A percentile compares a stretch with the other conserved stretches of the same genome.
phyloP scores from a whole-genome alignment of 1,140 invertebrate genomes.

The Megalonaias nervosa region DNA sequence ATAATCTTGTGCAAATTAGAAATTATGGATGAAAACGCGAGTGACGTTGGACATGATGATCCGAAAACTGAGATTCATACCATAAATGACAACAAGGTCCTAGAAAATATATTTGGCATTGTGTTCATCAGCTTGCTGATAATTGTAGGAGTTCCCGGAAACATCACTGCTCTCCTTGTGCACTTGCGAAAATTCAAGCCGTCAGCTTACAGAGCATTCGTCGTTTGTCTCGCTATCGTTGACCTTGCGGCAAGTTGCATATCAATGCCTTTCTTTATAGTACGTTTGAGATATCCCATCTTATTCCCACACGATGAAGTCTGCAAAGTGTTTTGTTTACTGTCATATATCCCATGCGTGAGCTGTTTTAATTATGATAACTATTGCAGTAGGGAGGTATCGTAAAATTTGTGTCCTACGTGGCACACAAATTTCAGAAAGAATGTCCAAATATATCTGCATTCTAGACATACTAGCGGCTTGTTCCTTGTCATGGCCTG shows the following conservation, averaged over 20 bases:
- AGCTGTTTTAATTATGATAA: slow-evolving; percentile 17
- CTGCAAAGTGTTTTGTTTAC: slow-evolving; percentile 20
- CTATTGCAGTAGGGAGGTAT: slow-evolving; percentile 19
- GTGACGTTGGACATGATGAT: too few species aligned
- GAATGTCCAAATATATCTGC: slow-evolving; percentile 13
- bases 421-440: slow-evolving; percentile 8
- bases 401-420: slow-evolving; percentile 22
- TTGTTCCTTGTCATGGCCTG: slow-evolving; percentile 6
- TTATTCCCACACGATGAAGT: slow-evolving; percentile 11
- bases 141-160: slow-evolving; percentile 18
- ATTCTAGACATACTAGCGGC: slow-evolving; percentile 15
- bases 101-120: slow-evolving; percentile 20
- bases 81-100: too few species aligned
- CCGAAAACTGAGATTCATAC: too few species aligned
- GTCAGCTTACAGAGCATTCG: slow-evolving; percentile 24
- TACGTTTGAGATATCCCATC: slow-evolving; percentile 22
- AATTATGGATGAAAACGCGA: too few species aligned
- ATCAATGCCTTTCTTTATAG: slow-evolving; percentile 26
- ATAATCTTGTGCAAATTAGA: too few species aligned
- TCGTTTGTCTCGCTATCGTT: slow-evolving; percentile 22
- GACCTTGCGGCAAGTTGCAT: slow-evolving; percentile 21
- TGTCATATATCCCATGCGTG: slow-evolving; percentile 18
- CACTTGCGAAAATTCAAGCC: slow-evolving; percentile 24
- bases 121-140: slow-evolving; percentile 16
- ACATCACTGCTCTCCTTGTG: slow-evolving; percentile 14